A percentile compares a stretch with the other conserved stretches of the same genome.
These are phyloP conservation scores for Psix sp. DNA, from an alignment of 1,140 invertebrate species.

Conservation along the genomic window DNA sequence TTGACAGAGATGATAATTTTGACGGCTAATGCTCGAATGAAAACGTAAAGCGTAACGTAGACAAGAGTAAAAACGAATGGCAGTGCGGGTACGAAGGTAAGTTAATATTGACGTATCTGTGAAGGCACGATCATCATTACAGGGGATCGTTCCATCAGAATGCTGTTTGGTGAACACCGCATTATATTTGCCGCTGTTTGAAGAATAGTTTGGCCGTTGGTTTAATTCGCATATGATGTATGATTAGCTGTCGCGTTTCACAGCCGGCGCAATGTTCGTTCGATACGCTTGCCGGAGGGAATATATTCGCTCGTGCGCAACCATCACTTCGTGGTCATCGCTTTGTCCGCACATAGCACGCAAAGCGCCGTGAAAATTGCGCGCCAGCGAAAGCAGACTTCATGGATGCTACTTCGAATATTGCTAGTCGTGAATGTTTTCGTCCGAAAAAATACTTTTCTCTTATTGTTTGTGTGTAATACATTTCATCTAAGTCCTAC, in stretches of 20 bases:
- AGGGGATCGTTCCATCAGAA: conserved; percentile 41
- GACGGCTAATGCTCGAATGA: no score
- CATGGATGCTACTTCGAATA: conserved; percentile 43
- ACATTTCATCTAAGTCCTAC: conserved; percentile 44
- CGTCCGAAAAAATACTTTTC: conserved; percentile 57
- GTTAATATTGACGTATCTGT: conserved; percentile 45
- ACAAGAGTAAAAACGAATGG: neutral
- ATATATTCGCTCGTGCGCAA: conserved; percentile 57
- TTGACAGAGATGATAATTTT: no score
- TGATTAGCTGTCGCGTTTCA: conserved; percentile 61
- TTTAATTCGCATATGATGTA: conserved; percentile 60
- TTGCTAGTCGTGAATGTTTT: conserved; percentile 43
- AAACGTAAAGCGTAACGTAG: neutral
- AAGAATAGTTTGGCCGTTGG: conserved; percentile 51
- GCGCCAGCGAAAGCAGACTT: conserved; percentile 30
- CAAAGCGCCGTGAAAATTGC: conserved; percentile 61
- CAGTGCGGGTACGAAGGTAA: neutral
- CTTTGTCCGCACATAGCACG: conserved; percentile 57
- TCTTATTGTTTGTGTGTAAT: conserved; percentile 29
- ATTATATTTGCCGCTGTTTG: conserved; percentile 52
- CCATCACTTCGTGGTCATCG: conserved; percentile 58
- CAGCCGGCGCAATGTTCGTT: conserved; percentile 47
- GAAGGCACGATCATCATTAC: conserved; percentile 44
- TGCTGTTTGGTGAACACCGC: conserved; percentile 42
- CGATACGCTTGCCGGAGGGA: conserved; percentile 50